Evolutionary conservation across 1,140 invertebrate species (phyloP), one percentile per base, ranked within the genome.

Genomic region (Apis dorsata): DNA sequence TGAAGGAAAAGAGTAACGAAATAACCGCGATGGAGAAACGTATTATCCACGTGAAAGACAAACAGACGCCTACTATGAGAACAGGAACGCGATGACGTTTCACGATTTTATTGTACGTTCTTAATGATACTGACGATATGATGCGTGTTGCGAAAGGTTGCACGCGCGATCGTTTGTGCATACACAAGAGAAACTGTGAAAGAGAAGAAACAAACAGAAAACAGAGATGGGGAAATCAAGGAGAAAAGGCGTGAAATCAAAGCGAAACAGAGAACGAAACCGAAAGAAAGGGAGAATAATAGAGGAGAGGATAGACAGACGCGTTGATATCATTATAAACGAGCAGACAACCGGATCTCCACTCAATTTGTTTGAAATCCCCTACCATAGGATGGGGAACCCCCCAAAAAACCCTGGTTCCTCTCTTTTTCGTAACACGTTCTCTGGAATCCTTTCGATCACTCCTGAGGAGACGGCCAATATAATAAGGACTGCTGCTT

Each of bases 311-410:
- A 73, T 79, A 85, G 79, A 86, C 87, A 85, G 83, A 83, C 77
- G 70, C 86, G 82, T 84, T 90, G 90, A 90, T 90, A 88, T 88
- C 85, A 90, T 92, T 90, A 90, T 89, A 91, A 91, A 91, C 88
- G 91, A 88, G 85, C 86, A 71, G 81, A 74, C 86, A 80, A 89
- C 89, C 88, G 91, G 87, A 92, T 90, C 88, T 89, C 70, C 84
- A 89, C 89, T 90, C 88, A 90, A 92, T 92, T 91, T 90, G 86
- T 91, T 91, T 88, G 88, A 88, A 88, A 91, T 55, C 2, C 76
- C 86, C 71, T 68, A 60, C 81, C 65, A 71, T 81, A 80, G 57
- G 77, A 70, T 78, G 63, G 73, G 76, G 28, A 84, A 79, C 68
- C 74, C 57, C 69, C 68, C 51, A 59, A 69, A 79, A 62, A 55